Evolutionary conservation across 1,140 invertebrate species (phyloP).

Genomic region (Drepana arcuata): DNA sequence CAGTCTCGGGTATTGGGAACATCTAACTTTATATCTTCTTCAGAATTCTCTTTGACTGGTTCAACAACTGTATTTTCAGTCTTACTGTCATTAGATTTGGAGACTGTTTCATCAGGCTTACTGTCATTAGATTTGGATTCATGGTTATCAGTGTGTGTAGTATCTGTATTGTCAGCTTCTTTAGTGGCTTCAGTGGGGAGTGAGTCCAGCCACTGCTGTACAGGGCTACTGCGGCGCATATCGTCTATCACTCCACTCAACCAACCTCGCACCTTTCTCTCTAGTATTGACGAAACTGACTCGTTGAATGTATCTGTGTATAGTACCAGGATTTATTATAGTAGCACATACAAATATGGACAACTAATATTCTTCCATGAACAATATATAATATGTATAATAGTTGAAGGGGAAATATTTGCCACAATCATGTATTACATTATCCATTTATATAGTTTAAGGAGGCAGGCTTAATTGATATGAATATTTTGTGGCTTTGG

Average conservation of each 20-base stretch:
- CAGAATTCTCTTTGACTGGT: constrained; percentile 21
- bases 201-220: constrained; percentile 69
- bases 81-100: constrained; percentile 41
- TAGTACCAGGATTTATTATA: neutral
- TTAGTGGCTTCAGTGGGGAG: constrained; percentile 36
- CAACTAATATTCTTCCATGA: no score
- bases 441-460: no score
- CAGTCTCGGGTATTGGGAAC: constrained; percentile 44
- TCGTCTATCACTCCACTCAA: constrained; percentile 63
- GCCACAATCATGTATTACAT: no score
- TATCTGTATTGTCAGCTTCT: constrained; percentile 14
- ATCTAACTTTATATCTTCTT: constrained; percentile 47
- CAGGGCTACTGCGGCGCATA: constrained; percentile 67
- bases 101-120: constrained; percentile 38
- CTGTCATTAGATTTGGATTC: constrained; percentile 34
- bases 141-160: constrained; percentile 12
- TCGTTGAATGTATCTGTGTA: constrained; percentile 58
- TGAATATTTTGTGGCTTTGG: no score
- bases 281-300: constrained; percentile 57
- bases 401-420: no score
- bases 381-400: no score
- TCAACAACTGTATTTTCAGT: constrained; percentile 51
- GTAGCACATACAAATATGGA: no score
- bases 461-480: no score
- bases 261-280: constrained; percentile 63